Evolutionary conservation across 2,888 invertebrate species (phyloP).

Genomic region (Drosophila ustulata): DNA sequence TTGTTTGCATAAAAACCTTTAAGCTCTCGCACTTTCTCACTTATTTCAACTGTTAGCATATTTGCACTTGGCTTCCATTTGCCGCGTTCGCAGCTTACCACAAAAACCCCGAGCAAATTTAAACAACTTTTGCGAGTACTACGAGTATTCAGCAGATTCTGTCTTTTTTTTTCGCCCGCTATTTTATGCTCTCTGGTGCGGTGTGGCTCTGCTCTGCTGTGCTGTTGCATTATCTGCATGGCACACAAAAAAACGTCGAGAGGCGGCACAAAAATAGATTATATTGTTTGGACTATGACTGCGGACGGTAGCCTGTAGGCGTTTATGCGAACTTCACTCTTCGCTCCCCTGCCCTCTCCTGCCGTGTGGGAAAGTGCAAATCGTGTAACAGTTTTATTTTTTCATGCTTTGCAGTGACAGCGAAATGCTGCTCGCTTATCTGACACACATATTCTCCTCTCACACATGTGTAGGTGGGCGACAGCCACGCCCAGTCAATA

Average conservation of each 20-base stretch:
- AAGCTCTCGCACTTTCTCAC: conserved; percentile 45
- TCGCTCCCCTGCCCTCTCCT: too few species aligned
- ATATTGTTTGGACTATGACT: conserved; percentile 72
- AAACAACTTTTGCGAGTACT: conserved; percentile 50
- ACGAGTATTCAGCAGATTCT: conserved; percentile 11
- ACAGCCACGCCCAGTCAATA: conserved; percentile 56
- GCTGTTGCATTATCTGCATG: conserved; percentile 53
- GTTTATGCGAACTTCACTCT: conserved; percentile 43
- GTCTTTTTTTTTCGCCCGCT: background rate
- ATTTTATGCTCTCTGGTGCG: conserved; percentile 16
- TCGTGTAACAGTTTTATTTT: conserved; percentile 49
- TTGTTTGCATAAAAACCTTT: conserved; percentile 21
- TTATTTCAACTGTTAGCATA: conserved; percentile 66
- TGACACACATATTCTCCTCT: conserved; percentile 51
- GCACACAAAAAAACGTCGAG: conserved; percentile 45
- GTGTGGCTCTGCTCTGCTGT: conserved; percentile 8
- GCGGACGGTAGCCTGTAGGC: conserved; percentile 67
- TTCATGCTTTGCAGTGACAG: conserved; percentile 49
- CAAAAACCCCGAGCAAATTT: conserved; percentile 59
- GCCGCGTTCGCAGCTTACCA: conserved; percentile 48
- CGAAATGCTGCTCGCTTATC: conserved; percentile 73
- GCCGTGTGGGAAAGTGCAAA: conserved; percentile 66
- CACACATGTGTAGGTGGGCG: conserved; percentile 5
- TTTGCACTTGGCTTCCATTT: conserved; percentile 56
- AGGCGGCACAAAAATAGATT: conserved; percentile 70